Conservation (phyloP, 92 coral and sea anemone genomes). For the Heliopora coerulea region DNA sequence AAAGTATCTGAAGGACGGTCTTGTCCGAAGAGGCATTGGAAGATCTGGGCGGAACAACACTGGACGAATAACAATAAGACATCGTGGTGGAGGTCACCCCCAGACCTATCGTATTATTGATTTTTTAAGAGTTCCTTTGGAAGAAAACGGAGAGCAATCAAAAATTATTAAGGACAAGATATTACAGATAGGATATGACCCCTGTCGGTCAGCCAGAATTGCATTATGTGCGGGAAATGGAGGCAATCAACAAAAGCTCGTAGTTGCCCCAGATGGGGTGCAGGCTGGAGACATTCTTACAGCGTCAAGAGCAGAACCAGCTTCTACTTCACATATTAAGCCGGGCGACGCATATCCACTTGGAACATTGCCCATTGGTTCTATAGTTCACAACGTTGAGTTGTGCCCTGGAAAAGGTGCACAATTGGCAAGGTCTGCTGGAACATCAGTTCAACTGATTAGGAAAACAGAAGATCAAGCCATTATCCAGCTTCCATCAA, state of each 20-base stretch:
- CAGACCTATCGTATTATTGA: constrained; percentile 91
- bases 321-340: constrained; percentile 74
- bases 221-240: constrained; percentile 97
- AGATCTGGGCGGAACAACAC: constrained; percentile 86
- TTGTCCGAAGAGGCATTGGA: constrained; percentile 68
- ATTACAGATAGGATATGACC: constrained; percentile 88
- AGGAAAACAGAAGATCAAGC: constrained; percentile 71
- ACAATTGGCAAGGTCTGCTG: constrained; percentile 93
- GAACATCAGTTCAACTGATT: constrained; percentile 93
- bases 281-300: constrained; percentile 87
- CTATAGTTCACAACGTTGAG: constrained; percentile 90
- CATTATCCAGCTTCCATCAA: constrained; percentile 82
- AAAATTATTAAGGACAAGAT: constrained; percentile 71
- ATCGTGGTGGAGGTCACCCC: constrained; percentile 95
- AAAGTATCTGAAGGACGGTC: constrained; percentile 82
- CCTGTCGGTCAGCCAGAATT: constrained; percentile 93
- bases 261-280: constrained; percentile 86
- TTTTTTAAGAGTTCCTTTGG: constrained; percentile 74
- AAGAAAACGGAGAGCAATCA: constrained; percentile 38
- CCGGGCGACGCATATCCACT: constrained; percentile 98
- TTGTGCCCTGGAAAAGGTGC: constrained; percentile 90
- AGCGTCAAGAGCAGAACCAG: constrained; percentile 80
- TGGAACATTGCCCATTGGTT: constrained; percentile 77
- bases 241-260: constrained; percentile 74
- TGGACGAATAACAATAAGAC: constrained; percentile 77